Evolutionary conservation across 2,113 vertebrate species (phyloP), one percentile per base, ranked within the genome.

Genomic region (Tyto alba): DNA sequence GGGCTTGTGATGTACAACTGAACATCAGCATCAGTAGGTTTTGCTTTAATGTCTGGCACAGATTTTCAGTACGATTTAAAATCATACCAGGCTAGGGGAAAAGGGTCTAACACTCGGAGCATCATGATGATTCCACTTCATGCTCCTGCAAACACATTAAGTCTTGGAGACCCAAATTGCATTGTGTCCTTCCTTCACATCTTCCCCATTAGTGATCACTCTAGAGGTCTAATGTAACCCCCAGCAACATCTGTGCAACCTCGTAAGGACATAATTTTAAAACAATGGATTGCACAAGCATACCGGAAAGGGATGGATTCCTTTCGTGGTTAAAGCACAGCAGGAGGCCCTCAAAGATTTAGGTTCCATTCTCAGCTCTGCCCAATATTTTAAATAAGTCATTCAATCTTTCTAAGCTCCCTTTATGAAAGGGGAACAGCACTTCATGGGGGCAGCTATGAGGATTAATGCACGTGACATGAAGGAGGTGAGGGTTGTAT

Each of bases 201-300:
- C 40, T 75, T 82, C 43, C 40, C 78, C 43, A 32, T 63, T 60
- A 59, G 22, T 55, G 56, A 75, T 68, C 32, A 32, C 10, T 89
- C 60, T 34, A 16, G 87, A 91, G 25, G 30, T 43, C 56, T 22
- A 85, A 52, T 40, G 43, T 40, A 66, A 64, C 62, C 25, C 52
- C 30, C 73, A 92, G 52, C 52, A 94, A 68, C 60, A 87, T 93
- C 94, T 93, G 78, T 68, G 66, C 27, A 79, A 48, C 40, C 47
- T 75, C 2, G 0, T 36, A 84, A 73, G 74, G 63, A 73, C 36
- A 15, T 53, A 17, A 64, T 88, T 95, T 93, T 60, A 85, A 85
- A 96, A 85, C 87, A 91, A 89, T 78, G 45, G 57, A 57, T 79
- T 87, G 74, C 87, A 91, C 57, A 91, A 73, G 53, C 89, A 18